Percentiles rank a stretch among this genome's conserved stretches.
Evolutionary conservation across 1,140 invertebrate genomes (phyloP).

Genomic region (Eubasilissa regina): DNA sequence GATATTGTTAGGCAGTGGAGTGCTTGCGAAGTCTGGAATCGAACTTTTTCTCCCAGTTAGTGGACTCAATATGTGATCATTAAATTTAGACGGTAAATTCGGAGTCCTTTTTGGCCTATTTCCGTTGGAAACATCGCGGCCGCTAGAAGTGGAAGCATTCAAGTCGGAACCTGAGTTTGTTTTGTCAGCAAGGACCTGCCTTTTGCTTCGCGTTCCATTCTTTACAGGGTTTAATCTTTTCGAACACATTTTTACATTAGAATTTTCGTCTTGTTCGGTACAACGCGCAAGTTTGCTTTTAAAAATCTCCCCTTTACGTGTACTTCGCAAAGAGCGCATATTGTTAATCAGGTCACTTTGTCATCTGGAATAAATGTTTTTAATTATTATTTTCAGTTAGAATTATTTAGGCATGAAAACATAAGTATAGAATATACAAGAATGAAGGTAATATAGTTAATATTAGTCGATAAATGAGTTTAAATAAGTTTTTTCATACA

Average conservation of each 20-base stretch:
- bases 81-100: constrained; percentile 35
- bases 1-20: constrained; percentile 12
- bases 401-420: not conserved
- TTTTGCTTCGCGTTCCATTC: constrained; percentile 30
- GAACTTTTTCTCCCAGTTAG: constrained; percentile 22
- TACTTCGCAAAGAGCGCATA: constrained; percentile 47
- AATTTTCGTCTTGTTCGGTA: constrained; percentile 35
- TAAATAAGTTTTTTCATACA: constrained; percentile 11
- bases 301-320: constrained; percentile 34
- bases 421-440: not conserved
- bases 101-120: constrained; percentile 52
- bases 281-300: constrained; percentile 19
- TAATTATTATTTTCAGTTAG: not conserved
- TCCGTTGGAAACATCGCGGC: not conserved
- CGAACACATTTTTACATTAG: constrained; percentile 36
- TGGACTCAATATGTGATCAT: constrained; percentile 51
- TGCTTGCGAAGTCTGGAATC: constrained; percentile 47
- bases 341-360: constrained; percentile 26
- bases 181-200: constrained; percentile 53
- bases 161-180: constrained; percentile 53
- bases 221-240: constrained; percentile 26
- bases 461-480: not conserved
- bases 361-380: constrained; percentile 28
- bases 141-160: constrained; percentile 44
- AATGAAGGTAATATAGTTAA: not conserved